A percentile compares a stretch with the other conserved stretches of the same genome.
phyloP scores from a whole-genome alignment of 2,888 invertebrate species.

The Eupithecia pulchellata region DNA sequence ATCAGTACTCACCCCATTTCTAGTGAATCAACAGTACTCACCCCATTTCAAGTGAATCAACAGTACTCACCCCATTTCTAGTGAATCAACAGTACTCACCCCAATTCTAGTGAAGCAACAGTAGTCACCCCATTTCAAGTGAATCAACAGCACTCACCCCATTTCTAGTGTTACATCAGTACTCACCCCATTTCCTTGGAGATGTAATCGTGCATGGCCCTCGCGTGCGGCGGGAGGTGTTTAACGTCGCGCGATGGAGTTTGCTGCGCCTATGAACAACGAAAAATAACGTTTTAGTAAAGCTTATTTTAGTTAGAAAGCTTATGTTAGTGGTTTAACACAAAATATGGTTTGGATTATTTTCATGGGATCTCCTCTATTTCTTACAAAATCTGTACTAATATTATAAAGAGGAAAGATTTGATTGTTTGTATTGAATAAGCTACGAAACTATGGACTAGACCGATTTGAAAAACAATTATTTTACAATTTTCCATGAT shows the following conservation, averaged over 20 bases:
- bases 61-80: constrained; percentile 89
- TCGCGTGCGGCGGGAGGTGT: constrained; percentile 93
- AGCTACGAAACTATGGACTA: too few relatives aligned
- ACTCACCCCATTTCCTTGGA: constrained; percentile 92
- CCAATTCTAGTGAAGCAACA: too few relatives aligned
- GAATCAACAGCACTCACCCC: constrained; percentile 1
- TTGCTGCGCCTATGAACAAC: constrained; percentile 55
- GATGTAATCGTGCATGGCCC: constrained; percentile 94
- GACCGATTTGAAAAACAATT: too few relatives aligned
- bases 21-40: constrained; percentile 59
- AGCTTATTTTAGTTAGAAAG: not conserved
- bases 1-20: not conserved
- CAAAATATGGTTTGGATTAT: not conserved
- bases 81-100: constrained; percentile 2
- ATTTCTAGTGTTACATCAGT: too few relatives aligned
- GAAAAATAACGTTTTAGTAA: not conserved
- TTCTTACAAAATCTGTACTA: too few relatives aligned
- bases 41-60: constrained; percentile 78
- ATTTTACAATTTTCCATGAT: too few relatives aligned
- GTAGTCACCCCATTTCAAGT: constrained; percentile 89
- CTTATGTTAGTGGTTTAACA: not conserved
- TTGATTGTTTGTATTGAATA: too few relatives aligned
- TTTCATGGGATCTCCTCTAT: not conserved
- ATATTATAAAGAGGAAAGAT: too few relatives aligned
- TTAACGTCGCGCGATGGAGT: constrained; percentile 74